Conservation (phyloP, 37 sponge, comb jelly and placozoan genomes). For the Crambe crambe region DNA sequence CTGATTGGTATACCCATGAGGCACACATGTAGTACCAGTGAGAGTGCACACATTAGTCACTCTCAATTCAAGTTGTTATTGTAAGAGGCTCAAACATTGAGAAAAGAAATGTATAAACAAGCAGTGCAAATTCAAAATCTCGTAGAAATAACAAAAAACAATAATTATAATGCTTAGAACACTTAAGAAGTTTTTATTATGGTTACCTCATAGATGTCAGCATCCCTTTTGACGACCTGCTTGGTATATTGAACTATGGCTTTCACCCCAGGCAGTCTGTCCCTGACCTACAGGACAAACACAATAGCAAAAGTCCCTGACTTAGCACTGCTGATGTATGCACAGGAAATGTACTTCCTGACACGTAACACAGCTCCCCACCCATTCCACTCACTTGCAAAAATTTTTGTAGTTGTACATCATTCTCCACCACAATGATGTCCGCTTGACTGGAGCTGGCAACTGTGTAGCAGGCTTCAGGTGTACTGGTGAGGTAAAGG, state of each 20-base stretch:
- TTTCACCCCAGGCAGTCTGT: constrained; percentile 78
- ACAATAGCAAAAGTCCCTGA: no score
- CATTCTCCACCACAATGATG: constrained; percentile 83
- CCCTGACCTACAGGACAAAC: constrained; percentile 19
- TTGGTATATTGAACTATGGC: constrained; percentile 78
- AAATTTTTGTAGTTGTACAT: constrained; percentile 72
- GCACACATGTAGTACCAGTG: no score
- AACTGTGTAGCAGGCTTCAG: constrained; percentile 62
- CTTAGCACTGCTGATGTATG: no score
- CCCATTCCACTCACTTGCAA: constrained; percentile 48
- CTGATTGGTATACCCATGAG: no score
- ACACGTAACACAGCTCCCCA: background rate
- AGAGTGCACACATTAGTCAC: no score
- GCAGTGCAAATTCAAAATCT: no score
- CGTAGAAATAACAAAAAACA: no score
- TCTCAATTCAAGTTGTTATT: no score
- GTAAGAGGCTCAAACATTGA: no score
- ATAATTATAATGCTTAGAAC: no score
- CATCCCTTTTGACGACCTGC: constrained; percentile 24
- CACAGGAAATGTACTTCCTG: background rate
- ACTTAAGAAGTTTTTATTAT: background rate
- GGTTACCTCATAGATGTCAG: constrained; percentile 62
- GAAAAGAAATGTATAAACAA: no score
- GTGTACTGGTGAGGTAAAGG: constrained; percentile 62
- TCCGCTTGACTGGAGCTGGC: constrained; percentile 69